A percentile compares a stretch with the other conserved stretches of the same genome.
Evolutionary conservation across 2,113 vertebrate species (phyloP).

Genomic region (Sapajus apella): DNA sequence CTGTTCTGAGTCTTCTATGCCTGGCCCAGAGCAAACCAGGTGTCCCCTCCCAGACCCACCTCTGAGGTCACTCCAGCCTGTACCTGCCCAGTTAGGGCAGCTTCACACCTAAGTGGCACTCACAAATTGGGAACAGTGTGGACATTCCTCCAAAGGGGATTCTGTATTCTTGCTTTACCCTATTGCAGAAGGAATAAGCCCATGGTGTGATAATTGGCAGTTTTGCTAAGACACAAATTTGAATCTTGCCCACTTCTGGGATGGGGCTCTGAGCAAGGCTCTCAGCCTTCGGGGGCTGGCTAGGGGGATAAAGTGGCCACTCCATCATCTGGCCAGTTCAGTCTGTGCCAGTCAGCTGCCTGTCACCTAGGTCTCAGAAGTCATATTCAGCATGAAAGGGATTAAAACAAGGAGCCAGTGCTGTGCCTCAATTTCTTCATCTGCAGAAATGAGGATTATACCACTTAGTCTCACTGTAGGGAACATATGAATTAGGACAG

Average conservation of each 20-base stretch:
- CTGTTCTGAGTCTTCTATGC: too few species aligned
- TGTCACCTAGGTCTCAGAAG: not conserved
- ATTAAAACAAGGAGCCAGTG: not conserved
- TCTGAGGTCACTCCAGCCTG: not conserved
- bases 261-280: not conserved
- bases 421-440: not conserved
- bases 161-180: not conserved
- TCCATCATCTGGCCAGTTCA: not conserved
- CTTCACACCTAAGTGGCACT: not conserved
- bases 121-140: not conserved
- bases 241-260: not conserved
- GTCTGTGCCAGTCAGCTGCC: not conserved
- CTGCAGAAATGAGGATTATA: not conserved
- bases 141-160: not conserved
- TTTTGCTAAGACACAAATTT: not conserved
- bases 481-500: not conserved
- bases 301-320: too few species aligned
- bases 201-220: accelerated
- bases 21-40: not conserved
- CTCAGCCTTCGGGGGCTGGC: not conserved
- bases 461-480: accelerated
- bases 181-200: not conserved
- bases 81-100: not conserved
- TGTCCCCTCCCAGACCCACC: not conserved
- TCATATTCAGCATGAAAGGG: not conserved